Percentiles rank a stretch among this genome's conserved stretches.
phyloP scores from a whole-genome alignment of 2,888 invertebrate genomes.

The Ceramica pisi region DNA sequence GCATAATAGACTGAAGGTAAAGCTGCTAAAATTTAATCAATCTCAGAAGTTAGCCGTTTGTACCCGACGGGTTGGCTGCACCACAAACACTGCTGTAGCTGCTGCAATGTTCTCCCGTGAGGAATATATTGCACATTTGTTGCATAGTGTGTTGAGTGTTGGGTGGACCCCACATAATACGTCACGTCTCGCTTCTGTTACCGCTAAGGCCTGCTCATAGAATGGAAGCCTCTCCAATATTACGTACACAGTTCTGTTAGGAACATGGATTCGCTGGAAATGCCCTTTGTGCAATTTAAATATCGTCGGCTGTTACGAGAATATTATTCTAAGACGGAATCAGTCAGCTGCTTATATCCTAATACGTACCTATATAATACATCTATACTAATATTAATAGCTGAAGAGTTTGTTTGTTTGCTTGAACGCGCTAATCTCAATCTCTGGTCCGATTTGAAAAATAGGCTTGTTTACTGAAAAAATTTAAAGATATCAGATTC shows the following conservation, averaged over 20 bases:
- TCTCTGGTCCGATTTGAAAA: too few species aligned
- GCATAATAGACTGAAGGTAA: slow-evolving; percentile 19
- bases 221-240: slow-evolving; percentile 75
- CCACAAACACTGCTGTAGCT: slow-evolving; percentile 60
- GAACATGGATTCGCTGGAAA: slow-evolving; percentile 69
- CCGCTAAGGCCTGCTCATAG: slow-evolving; percentile 73
- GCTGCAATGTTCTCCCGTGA: slow-evolving; percentile 53
- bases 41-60: slow-evolving; percentile 57
- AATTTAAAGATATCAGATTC: slow-evolving; percentile 1
- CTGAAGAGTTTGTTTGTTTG: too few species aligned
- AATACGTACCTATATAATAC: too few species aligned
- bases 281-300: slow-evolving; percentile 39
- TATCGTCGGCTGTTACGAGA: not conserved
- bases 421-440: too few species aligned
- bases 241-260: slow-evolving; percentile 62
- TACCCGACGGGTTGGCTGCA: slow-evolving; percentile 32
- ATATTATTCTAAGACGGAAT: slow-evolving; percentile 17
- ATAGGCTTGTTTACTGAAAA: too few species aligned
- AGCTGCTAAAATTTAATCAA: slow-evolving; percentile 57
- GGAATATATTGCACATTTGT: slow-evolving; percentile 76
- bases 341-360: slow-evolving; percentile 26
- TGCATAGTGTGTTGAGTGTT: slow-evolving; percentile 76
- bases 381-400: too few species aligned
- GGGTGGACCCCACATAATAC: slow-evolving; percentile 77
- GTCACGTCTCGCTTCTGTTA: slow-evolving; percentile 75